Evolutionary conservation across 2,113 vertebrate genomes (phyloP).

Genomic region (Microtus oregoni): DNA sequence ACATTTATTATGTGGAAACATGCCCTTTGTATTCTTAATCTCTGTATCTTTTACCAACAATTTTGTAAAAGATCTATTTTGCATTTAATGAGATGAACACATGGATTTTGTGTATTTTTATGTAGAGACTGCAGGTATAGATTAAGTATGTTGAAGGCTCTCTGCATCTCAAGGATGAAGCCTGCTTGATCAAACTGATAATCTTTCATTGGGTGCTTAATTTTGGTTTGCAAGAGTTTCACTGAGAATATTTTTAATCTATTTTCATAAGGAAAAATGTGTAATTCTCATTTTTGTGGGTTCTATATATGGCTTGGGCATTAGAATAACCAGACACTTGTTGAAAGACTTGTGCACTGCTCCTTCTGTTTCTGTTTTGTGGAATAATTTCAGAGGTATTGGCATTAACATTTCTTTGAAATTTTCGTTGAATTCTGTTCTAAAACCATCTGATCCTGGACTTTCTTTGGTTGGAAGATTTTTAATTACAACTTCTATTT

Average conservation of each 20-base stretch:
- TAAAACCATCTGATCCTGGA: neutral
- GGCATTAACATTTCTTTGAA: neutral
- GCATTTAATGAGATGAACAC: neutral
- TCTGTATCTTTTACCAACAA: neutral
- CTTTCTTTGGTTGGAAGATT: neutral
- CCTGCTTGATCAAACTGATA: neutral
- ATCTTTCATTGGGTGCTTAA: neutral
- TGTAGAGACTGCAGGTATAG: neutral
- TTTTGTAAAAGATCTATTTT: neutral
- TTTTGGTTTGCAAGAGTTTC: neutral
- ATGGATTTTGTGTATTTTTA: neutral
- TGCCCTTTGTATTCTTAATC: neutral
- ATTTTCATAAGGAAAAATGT: neutral
- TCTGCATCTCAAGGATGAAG: neutral
- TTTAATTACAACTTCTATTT: neutral
- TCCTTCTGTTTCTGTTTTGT: neutral
- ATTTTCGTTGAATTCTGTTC: neutral
- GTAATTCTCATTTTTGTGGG: neutral
- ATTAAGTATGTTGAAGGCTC: neutral
- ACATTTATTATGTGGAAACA: neutral
- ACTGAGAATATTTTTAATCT: neutral
- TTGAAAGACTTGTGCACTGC: neutral
- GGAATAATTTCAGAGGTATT: neutral
- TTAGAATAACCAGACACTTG: neutral
- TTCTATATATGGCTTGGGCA: neutral